Conservation (phyloP, 2,797 vertebrate species). For the Schizopygopsis pylzovi region DNA sequence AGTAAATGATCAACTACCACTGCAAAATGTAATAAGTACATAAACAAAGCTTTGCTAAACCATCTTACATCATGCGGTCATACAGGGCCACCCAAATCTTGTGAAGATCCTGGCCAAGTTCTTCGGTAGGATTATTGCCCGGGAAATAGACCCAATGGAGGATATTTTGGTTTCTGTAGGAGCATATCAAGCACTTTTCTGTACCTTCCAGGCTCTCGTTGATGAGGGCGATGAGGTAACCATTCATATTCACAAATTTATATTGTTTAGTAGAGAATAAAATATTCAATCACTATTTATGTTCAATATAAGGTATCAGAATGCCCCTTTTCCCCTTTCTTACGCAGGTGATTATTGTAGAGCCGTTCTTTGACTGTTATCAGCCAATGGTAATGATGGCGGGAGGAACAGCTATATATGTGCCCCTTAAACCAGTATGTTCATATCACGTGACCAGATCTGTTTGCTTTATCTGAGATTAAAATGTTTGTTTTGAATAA, state of each 20-base stretch:
- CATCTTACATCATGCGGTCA: background rate
- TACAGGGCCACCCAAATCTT: conserved; percentile 89
- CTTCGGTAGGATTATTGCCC: conserved; percentile 84
- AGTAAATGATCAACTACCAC: background rate
- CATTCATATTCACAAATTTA: background rate
- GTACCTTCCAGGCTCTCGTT: conserved; percentile 89
- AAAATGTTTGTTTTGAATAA: conserved; percentile 3
- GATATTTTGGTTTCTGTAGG: conserved; percentile 93
- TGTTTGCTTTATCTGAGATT: background rate
- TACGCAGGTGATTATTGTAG: conserved; percentile 91
- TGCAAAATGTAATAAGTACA: background rate
- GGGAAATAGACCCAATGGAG: conserved; percentile 83
- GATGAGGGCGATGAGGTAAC: conserved; percentile 92
- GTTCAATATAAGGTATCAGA: background rate
- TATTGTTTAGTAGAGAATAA: background rate
- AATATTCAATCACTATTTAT: no score
- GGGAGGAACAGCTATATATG: conserved; percentile 85
- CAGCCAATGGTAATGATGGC: conserved; percentile 92
- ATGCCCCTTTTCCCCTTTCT: conserved; percentile 11
- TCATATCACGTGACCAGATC: background rate
- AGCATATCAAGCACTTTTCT: conserved; percentile 91
- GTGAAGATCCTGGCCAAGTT: conserved; percentile 87
- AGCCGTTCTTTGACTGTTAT: conserved; percentile 96
- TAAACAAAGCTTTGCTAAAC: background rate
- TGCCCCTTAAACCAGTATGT: conserved; percentile 83